Percentiles rank a stretch among this genome's conserved stretches.
These are phyloP conservation scores for Drosophila monieri DNA, from an alignment of 2,888 invertebrate species.

Conservation along the genomic window DNA sequence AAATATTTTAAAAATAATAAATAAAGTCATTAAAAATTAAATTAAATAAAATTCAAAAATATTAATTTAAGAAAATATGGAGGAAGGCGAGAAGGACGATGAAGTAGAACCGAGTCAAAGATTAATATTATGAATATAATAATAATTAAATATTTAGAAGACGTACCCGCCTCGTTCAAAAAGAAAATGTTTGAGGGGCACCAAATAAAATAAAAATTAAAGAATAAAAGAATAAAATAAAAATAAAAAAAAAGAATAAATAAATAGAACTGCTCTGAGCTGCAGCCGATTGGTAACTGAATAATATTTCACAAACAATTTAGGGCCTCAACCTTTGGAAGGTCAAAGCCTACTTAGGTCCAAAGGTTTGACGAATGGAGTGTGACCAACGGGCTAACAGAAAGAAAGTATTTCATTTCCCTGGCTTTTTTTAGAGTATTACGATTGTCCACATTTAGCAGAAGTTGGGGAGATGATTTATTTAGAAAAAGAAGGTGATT, in stretches of 20 bases:
- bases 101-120: too few relatives aligned
- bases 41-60: too few relatives aligned
- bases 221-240: background rate
- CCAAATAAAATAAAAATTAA: background rate
- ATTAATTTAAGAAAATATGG: too few relatives aligned
- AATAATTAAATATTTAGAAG: too few relatives aligned
- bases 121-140: too few relatives aligned
- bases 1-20: too few relatives aligned
- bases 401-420: background rate
- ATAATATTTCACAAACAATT: background rate
- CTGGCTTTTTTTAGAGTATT: conserved; percentile 1
- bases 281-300: background rate
- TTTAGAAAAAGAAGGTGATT: too few relatives aligned
- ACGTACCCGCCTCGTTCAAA: too few relatives aligned
- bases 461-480: too few relatives aligned
- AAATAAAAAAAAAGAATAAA: background rate
- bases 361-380: background rate
- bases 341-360: background rate
- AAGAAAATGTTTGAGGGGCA: too few relatives aligned
- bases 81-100: too few relatives aligned
- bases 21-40: too few relatives aligned
- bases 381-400: background rate
- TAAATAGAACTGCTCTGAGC: background rate
- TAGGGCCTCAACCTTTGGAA: background rate
- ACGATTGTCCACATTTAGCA: background rate